phyloP scores from a whole-genome alignment of 2,797 vertebrate genomes.

The Thunnus albacares region DNA sequence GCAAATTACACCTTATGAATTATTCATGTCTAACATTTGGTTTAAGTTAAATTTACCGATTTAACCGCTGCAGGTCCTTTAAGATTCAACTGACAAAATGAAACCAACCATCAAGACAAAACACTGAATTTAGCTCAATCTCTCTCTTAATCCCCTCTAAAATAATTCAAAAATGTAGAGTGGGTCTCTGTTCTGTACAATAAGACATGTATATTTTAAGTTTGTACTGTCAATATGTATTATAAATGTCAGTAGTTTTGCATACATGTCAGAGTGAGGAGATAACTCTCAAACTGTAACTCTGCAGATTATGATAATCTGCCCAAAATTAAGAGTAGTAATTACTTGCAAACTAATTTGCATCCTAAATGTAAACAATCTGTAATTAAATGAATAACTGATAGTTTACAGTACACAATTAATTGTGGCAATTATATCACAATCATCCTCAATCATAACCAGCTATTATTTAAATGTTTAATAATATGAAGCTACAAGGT shows the following conservation, averaged over 20 bases:
- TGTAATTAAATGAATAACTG: background rate
- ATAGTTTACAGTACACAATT: background rate
- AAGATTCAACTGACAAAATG: slow-evolving; percentile 48
- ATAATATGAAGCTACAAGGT: too few relatives aligned
- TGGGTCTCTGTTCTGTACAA: slow-evolving; percentile 11
- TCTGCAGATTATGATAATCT: background rate
- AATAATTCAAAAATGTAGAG: slow-evolving; percentile 2
- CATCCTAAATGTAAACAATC: background rate
- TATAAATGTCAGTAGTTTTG: background rate
- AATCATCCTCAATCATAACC: slow-evolving; percentile 6
- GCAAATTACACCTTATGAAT: slow-evolving; percentile 59
- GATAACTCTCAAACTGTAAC: background rate
- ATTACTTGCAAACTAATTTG: background rate
- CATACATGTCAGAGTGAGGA: background rate
- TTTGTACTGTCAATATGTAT: background rate
- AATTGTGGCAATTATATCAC: background rate
- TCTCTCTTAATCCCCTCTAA: slow-evolving; percentile 9
- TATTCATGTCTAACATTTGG: slow-evolving; percentile 73
- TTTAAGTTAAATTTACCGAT: slow-evolving; percentile 58
- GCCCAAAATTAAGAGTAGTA: background rate
- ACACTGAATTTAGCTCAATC: slow-evolving; percentile 22
- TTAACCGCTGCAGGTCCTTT: slow-evolving; percentile 36
- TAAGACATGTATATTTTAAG: background rate
- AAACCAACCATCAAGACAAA: slow-evolving; percentile 73
- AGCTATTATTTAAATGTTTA: background rate